Percentiles rank a stretch among this genome's conserved stretches.
Conservation (phyloP, 2,113 vertebrate genomes). For the Coregonus clupeaformis region DNA sequence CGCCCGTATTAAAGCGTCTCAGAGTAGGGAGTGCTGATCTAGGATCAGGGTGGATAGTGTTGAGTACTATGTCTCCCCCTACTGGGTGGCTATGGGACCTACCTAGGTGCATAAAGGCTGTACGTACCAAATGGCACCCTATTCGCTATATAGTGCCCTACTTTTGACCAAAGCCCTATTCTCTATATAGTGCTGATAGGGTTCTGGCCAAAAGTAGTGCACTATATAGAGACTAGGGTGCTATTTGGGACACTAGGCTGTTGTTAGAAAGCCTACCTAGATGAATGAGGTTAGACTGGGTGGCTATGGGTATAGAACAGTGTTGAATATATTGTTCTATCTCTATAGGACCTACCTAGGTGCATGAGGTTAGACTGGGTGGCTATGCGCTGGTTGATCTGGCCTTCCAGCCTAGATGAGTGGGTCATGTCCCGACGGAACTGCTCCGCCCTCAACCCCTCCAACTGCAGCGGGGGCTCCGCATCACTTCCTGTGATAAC, state of each 20-base stretch:
- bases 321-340: too few species aligned
- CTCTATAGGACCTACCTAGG: neutral
- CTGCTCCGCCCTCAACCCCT: neutral
- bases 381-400: conserved; percentile 6
- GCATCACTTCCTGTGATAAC: neutral
- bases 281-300: too few species aligned
- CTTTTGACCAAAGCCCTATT: too few species aligned
- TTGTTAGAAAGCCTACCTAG: too few species aligned
- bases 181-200: too few species aligned
- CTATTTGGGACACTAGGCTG: too few species aligned
- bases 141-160: too few species aligned
- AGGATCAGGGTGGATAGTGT: neutral
- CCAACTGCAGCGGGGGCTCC: neutral
- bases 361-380: neutral
- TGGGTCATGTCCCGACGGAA: neutral
- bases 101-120: neutral
- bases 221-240: too few species aligned
- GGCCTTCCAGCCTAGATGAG: neutral
- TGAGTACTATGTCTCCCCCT: neutral
- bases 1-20: neutral
- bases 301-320: too few species aligned
- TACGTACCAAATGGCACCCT: too few species aligned
- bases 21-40: neutral
- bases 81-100: neutral
- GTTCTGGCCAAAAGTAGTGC: too few species aligned